These are phyloP conservation scores for Alentia gelatinosa DNA, from an alignment of 2,888 invertebrate species.

Conservation along the genomic window DNA sequence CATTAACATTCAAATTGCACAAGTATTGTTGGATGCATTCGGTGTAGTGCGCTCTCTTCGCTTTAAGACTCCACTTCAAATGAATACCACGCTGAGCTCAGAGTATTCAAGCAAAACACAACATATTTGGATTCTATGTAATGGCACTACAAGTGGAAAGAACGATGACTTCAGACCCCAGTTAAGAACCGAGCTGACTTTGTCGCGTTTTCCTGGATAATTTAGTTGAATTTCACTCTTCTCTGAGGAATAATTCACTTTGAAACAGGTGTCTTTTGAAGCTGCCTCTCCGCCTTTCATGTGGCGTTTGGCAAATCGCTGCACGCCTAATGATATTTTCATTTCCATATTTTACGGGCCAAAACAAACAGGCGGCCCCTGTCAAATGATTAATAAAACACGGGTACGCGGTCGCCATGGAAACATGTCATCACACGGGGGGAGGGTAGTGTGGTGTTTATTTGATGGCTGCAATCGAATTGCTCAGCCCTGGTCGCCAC, in stretches of 20 bases:
- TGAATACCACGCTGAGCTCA: too few relatives aligned
- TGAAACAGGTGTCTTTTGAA: neutral
- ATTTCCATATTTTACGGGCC: neutral
- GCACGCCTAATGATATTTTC: constrained; percentile 16
- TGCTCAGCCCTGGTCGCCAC: neutral
- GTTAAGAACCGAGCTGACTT: too few relatives aligned
- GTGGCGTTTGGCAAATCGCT: neutral
- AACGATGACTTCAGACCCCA: too few relatives aligned
- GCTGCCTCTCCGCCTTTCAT: neutral
- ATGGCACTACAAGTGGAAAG: too few relatives aligned
- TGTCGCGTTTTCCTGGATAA: neutral
- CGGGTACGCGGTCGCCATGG: neutral
- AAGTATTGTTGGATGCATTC: too few relatives aligned
- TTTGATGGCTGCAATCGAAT: constrained; percentile 2
- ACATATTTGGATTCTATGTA: too few relatives aligned
- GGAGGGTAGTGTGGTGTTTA: neutral
- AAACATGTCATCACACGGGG: constrained; percentile 22
- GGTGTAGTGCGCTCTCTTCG: too few relatives aligned
- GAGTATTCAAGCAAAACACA: too few relatives aligned
- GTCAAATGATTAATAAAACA: neutral
- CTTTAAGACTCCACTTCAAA: too few relatives aligned
- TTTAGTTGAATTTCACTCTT: neutral
- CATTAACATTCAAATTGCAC: too few relatives aligned
- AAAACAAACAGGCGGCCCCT: neutral
- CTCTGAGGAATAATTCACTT: neutral